Base-by-base conservation (phyloP, 2,797 vertebrate genomes). In the Otolemur crassicaudatus region DNA sequence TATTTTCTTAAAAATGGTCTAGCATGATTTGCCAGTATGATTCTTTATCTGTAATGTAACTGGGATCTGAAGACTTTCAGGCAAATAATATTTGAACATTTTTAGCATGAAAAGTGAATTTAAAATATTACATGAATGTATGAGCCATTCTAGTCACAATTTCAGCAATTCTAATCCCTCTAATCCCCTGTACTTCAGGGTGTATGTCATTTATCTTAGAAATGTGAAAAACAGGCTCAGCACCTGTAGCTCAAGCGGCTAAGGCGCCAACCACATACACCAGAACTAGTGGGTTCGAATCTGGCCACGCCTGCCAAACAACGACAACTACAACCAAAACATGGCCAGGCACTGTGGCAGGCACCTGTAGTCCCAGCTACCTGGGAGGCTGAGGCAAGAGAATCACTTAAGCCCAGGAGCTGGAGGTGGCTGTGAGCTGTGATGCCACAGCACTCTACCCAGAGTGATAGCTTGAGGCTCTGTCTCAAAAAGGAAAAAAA, bases 51-150 rank as follows among this genome's bases (percentile, higher is more conserved):
- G 19, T 94, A 40, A 82, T 77, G 16, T 82, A 58, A 72, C 22
- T 27, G 61, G 13, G 93, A 69, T 77, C 34, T 86, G 40, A 94
- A 92, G 75, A 87, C 90, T 94, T 95, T 86, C 80, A 76, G 56
- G 37, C 69, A 9, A 88, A 56, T 75, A 80, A 67, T 61, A 84
- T 80, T 80, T 79, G 53, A 92, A 76, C 34, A 94, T 17, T 83
- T 83, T 31, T 40, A 65, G 43, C 5, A 40, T 73, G 65, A 70
- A 87, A 65, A 77, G 9, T 58, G 65, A 92, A 70, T 17, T 85
- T 2, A 96, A 94, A 92, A 72, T 17, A 31, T 61, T 75, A 81
- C 16, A 75, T 53, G 34, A 86, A 63, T 56, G 49, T 70, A 90
- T 60, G 9, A 3, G 34, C 14, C 27, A 46, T 79, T 94, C 65